Percentiles rank a stretch among this genome's conserved stretches.
These are phyloP conservation scores for Procavia capensis DNA, from an alignment of 2,113 vertebrate genomes.

Conservation along the genomic window DNA sequence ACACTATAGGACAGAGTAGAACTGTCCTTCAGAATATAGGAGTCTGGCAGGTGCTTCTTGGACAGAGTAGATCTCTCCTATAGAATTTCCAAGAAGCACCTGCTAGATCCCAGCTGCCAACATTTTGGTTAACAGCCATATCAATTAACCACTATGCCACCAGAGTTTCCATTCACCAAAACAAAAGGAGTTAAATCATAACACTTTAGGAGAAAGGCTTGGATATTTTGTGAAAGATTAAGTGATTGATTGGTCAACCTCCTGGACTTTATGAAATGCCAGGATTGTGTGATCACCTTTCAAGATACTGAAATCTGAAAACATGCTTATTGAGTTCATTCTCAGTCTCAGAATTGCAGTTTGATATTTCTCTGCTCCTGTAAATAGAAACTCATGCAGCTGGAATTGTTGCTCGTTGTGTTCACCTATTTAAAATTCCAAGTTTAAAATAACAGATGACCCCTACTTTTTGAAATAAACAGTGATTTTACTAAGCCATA, in stretches of 20 bases:
- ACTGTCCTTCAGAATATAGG: no score
- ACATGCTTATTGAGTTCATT: background rate
- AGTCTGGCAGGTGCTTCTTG: no score
- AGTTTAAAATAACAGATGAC: constrained; percentile 7
- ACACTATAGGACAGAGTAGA: no score
- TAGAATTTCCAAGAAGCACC: no score
- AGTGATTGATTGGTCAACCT: background rate
- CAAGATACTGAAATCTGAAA: constrained; percentile 5
- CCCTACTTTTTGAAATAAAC: background rate
- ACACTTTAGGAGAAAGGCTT: background rate
- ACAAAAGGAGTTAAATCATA: background rate
- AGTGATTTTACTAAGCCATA: background rate
- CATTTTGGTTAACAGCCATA: no score
- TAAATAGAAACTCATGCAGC: background rate
- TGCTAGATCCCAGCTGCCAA: no score
- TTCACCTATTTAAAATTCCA: background rate
- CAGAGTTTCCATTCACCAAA: background rate
- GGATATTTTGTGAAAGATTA: background rate
- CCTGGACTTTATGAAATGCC: background rate
- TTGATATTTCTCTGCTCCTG: constrained; percentile 24
- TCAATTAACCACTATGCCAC: no score
- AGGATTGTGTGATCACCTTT: background rate
- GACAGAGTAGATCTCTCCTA: no score
- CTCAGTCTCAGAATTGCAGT: background rate
- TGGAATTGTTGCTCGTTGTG: background rate